phyloP scores from a whole-genome alignment of 2,797 vertebrate genomes.

The Hypotaenidia philippensis region DNA sequence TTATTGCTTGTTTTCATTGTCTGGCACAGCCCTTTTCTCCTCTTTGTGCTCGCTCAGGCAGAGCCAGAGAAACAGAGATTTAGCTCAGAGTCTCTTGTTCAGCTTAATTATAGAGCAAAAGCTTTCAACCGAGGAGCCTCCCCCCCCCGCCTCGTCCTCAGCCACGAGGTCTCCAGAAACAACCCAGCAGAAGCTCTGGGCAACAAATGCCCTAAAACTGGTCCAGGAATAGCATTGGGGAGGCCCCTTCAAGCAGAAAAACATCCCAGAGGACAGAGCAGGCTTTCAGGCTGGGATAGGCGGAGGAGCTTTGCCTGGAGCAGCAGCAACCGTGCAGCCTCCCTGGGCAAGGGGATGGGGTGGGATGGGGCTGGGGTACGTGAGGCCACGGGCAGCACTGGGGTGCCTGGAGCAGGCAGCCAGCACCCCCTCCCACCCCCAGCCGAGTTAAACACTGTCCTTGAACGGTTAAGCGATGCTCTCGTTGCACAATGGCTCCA shows the following conservation, averaged over 20 bases:
- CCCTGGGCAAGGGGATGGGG: not conserved
- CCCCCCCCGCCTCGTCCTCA: not conserved
- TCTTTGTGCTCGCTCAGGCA: conserved; percentile 10
- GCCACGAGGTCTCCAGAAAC: not conserved
- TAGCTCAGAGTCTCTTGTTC: conserved; percentile 1
- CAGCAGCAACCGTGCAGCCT: not conserved
- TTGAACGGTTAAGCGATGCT: accelerated
- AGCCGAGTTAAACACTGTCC: accelerated
- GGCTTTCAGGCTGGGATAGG: not conserved
- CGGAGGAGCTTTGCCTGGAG: not conserved
- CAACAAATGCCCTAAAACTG: not conserved
- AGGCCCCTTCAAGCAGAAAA: not conserved
- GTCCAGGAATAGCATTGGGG: not conserved
- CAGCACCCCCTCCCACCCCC: not conserved
- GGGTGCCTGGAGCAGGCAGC: not conserved
- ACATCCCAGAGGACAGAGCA: not conserved
- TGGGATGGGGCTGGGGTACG: not conserved
- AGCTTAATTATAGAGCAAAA: not conserved
- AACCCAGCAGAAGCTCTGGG: not conserved
- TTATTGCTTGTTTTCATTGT: conserved; percentile 32
- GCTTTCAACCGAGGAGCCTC: not conserved
- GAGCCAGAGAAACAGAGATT: not conserved
- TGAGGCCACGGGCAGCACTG: accelerated
- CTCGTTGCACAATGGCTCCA: accelerated
- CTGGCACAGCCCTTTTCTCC: not conserved